phyloP scores from a whole-genome alignment of 2,113 vertebrate genomes.

The Corydoras sp. region DNA sequence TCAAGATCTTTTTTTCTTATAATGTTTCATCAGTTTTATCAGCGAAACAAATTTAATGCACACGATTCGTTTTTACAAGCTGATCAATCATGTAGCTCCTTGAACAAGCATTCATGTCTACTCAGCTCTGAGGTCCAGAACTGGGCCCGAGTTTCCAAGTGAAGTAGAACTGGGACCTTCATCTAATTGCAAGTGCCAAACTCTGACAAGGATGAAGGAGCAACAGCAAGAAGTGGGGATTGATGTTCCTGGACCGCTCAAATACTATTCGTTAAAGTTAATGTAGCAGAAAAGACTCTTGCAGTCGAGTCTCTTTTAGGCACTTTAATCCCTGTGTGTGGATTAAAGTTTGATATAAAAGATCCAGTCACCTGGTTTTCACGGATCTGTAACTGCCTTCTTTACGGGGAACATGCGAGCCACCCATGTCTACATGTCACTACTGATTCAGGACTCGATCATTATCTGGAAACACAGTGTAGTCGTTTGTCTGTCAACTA shows the following conservation, averaged over 20 bases:
- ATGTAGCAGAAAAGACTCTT: slow-evolving; percentile 57
- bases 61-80: slow-evolving; percentile 36
- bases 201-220: slow-evolving; percentile 31
- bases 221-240: not conserved
- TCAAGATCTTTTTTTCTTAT: not conserved
- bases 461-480: no score
- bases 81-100: slow-evolving; percentile 49
- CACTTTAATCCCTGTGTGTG: slow-evolving; percentile 47
- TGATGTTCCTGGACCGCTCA: slow-evolving; percentile 40
- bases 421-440: not conserved
- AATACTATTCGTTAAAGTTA: slow-evolving; percentile 56
- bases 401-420: slow-evolving; percentile 46
- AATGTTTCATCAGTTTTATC: no score
- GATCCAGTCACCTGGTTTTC: slow-evolving; percentile 44
- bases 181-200: slow-evolving; percentile 45
- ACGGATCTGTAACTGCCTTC: slow-evolving; percentile 49
- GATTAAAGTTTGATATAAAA: slow-evolving; percentile 42
- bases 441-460: no score
- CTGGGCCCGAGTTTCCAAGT: not conserved
- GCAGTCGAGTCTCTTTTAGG: slow-evolving; percentile 45
- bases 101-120: slow-evolving; percentile 35
- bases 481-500: no score
- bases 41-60: slow-evolving; percentile 17
- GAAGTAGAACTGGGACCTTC: slow-evolving; percentile 28
- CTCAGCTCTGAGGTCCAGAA: no score